Base-by-base conservation (phyloP, 2,888 invertebrate genomes). In the Apamea epomidion region DNA sequence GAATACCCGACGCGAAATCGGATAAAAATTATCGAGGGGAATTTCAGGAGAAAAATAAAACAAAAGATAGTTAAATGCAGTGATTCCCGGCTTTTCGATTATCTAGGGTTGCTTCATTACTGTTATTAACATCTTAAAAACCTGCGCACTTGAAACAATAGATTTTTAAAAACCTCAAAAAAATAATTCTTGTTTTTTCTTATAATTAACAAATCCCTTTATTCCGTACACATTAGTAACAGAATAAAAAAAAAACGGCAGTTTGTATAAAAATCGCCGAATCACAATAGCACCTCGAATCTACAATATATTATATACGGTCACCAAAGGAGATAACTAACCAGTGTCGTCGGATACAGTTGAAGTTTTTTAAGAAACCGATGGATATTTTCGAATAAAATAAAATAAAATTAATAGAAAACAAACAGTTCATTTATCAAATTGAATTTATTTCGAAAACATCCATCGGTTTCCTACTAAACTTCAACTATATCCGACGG, bases 221-320 rank as follows among this genome's bases (percentile, higher is more conserved):
- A 25, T 32, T 37, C 2, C 37, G 18, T 29, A 18, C 18, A 18
- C 7, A 51, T 51, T 8, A 1, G 14, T 45, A 10, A 51, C 4
- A 10, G n/a, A 54, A 8, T n/a, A 12, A 42, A 71, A 37, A 62
- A n/a, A 60, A 29, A 8, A 60, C 2, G 10, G 16, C 14, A 37
- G 58, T 25, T 42, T 29, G 8, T 60, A 21, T n/a, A 54, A 54
- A 51, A 73, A 51, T 83, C 10, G 48, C 21, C 6, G 58, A 74
- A 78, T 60, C 74, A 86, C 78, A 85, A 87, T 82, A 82, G 62
- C 85, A 87, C 77, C 87, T 74, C 78, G 68, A 68, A 78, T 72
- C 14, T 82, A 54, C 18, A 65, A 45, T 64, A 67, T 54, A 60
- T n/a, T 60, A n/a, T 65, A 48, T 48, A 48, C 48, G 48, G 48